phyloP scores from a whole-genome alignment of 1,140 invertebrate species.

The Trichonephila inaurata region DNA sequence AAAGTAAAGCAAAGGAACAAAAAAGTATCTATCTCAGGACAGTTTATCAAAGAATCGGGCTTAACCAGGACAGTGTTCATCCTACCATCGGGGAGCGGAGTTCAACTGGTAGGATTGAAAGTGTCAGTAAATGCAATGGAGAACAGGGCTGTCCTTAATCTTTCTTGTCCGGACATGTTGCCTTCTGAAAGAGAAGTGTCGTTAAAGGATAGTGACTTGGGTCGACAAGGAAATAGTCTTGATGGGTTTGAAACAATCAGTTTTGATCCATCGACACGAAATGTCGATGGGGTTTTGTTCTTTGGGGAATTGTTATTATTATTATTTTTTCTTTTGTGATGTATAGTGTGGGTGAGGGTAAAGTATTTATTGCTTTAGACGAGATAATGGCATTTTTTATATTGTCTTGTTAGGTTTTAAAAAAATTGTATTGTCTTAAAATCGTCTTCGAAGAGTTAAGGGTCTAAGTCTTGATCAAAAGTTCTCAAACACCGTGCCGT shows the following conservation, averaged over 20 bases:
- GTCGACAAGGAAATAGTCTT: not conserved
- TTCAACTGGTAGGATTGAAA: slow-evolving; percentile 71
- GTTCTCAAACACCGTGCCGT: too few relatives aligned
- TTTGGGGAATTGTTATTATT: too few relatives aligned
- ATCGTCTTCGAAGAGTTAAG: too few relatives aligned
- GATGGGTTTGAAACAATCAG: not conserved
- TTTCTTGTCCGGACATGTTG: slow-evolving; percentile 67
- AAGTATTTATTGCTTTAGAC: too few relatives aligned
- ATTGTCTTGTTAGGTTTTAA: too few relatives aligned
- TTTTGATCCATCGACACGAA: not conserved
- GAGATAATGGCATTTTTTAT: too few relatives aligned
- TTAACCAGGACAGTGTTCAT: slow-evolving; percentile 41
- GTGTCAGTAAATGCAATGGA: slow-evolving; percentile 52
- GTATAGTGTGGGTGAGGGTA: too few relatives aligned
- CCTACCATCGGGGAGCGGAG: not conserved
- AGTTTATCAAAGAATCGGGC: slow-evolving; percentile 66
- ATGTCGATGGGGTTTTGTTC: not conserved
- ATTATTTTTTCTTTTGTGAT: too few relatives aligned
- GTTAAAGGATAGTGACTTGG: slow-evolving; percentile 31
- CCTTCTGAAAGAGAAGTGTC: slow-evolving; percentile 13
- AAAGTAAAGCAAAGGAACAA: not conserved
- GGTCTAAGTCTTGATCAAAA: too few relatives aligned
- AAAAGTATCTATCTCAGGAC: slow-evolving; percentile 21
- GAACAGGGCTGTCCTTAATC: slow-evolving; percentile 56
- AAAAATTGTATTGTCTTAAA: too few relatives aligned